Percentiles rank a stretch among this genome's conserved stretches.
Conservation (phyloP, 2,888 invertebrate genomes). For the Epistrophe eligans region DNA sequence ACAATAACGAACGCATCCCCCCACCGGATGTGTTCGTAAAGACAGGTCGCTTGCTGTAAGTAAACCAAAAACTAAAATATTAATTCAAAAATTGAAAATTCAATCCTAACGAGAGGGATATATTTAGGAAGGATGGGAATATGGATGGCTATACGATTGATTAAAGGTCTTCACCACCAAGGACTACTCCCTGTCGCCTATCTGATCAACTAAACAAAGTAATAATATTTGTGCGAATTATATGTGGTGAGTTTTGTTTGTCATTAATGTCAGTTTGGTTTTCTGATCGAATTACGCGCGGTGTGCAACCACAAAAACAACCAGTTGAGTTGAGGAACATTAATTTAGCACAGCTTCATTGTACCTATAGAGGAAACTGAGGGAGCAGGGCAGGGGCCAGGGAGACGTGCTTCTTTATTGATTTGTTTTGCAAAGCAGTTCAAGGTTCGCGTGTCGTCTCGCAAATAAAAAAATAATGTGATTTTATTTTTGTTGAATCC, state of each 20-base stretch:
- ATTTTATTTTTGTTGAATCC: constrained; percentile 16
- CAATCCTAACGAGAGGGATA: neutral
- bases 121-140: neutral
- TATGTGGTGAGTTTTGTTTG: constrained; percentile 54
- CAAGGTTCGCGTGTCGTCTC: constrained; percentile 60
- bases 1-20: constrained; percentile 93
- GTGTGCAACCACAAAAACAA: constrained; percentile 51
- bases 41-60: constrained; percentile 87
- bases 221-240: constrained; percentile 46
- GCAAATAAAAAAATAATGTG: neutral
- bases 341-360: constrained; percentile 15
- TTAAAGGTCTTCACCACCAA: neutral
- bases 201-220: constrained; percentile 21
- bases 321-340: constrained; percentile 14
- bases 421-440: constrained; percentile 57
- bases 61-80: constrained; percentile 68
- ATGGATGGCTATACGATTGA: neutral
- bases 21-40: constrained; percentile 91
- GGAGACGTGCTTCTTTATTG: constrained; percentile 22
- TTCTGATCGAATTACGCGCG: constrained; percentile 47
- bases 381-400: neutral
- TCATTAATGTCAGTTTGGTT: constrained; percentile 49
- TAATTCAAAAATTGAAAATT: constrained; percentile 58
- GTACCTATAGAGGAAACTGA: neutral
- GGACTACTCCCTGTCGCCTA: neutral